phyloP scores from a whole-genome alignment of 2,113 vertebrate species.

The Alligator mississippiensis region DNA sequence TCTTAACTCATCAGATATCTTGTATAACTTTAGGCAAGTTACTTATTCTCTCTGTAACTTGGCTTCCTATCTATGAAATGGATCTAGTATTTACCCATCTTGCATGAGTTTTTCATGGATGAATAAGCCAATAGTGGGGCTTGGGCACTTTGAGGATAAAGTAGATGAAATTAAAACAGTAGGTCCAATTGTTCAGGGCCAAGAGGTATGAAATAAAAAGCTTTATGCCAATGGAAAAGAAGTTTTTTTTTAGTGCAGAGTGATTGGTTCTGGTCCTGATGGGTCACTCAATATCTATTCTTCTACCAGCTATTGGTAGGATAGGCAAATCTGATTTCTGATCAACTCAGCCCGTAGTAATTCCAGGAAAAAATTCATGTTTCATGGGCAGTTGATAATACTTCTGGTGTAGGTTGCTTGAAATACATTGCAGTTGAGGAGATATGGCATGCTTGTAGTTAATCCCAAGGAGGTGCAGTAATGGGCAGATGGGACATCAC shows the following conservation, averaged over 20 bases:
- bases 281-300: neutral
- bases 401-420: conserved; percentile 9
- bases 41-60: neutral
- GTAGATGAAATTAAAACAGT: neutral
- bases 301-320: neutral
- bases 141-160: neutral
- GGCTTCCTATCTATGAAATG: neutral
- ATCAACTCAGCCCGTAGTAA: neutral
- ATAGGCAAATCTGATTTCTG: neutral
- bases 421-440: conserved; percentile 6
- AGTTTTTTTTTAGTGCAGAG: no score
- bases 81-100: neutral
- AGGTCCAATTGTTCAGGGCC: neutral
- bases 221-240: neutral
- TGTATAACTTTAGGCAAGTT: neutral
- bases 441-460: neutral
- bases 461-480: conserved; percentile 9
- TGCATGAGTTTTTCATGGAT: neutral
- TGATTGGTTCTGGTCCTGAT: neutral
- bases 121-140: neutral
- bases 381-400: neutral
- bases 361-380: neutral
- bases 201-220: neutral
- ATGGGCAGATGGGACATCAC: neutral
- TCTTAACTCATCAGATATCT: neutral